Evolutionary conservation across 2,888 invertebrate genomes (phyloP).

Genomic region (Chirona hameri): DNA sequence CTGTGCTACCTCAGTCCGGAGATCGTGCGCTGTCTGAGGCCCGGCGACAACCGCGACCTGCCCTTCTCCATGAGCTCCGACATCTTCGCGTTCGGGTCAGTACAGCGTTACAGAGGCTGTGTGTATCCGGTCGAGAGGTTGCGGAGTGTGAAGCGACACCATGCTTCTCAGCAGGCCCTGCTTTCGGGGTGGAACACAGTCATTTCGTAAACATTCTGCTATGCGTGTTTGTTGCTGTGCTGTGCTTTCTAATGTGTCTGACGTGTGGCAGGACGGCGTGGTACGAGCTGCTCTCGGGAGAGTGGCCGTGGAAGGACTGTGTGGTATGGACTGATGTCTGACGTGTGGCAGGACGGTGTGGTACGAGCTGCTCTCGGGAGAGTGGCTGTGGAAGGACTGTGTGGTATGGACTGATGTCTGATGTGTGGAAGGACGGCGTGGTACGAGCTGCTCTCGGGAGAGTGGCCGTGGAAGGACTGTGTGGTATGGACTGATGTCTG

Average conservation of each 20-base stretch:
- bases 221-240: no score
- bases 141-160: no score
- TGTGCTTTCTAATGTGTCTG: neutral
- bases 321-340: slow-evolving; percentile 62
- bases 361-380: neutral
- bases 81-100: slow-evolving; percentile 94
- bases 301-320: slow-evolving; percentile 45
- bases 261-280: neutral
- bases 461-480: slow-evolving; percentile 45
- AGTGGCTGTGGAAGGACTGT: slow-evolving; percentile 45
- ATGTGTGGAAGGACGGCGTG: neutral
- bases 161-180: no score
- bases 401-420: slow-evolving; percentile 62
- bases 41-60: slow-evolving; percentile 68
- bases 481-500: slow-evolving; percentile 62
- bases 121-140: no score
- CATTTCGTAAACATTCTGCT: no score
- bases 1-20: slow-evolving; percentile 97
- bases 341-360: neutral
- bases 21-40: slow-evolving; percentile 78
- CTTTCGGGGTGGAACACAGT: no score
- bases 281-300: neutral
- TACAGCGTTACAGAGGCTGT: slow-evolving; percentile 37
- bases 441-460: neutral
- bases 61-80: slow-evolving; percentile 92